Conservation (phyloP, 2,888 invertebrate genomes). For the Lacanobia wlatinum region DNA sequence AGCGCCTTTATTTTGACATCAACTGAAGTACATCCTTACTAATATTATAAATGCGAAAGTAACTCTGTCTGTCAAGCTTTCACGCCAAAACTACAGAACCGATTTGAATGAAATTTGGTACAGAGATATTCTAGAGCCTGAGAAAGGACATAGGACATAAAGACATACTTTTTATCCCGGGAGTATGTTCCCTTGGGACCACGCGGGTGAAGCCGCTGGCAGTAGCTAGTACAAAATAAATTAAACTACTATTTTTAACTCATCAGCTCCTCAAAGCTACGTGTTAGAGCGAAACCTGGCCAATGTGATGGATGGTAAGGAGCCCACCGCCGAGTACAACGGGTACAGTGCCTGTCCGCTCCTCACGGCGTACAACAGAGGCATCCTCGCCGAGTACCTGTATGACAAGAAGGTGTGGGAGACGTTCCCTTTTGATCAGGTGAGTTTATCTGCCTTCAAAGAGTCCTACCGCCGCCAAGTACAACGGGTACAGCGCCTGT, state of each 20-base stretch:
- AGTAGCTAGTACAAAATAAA: too few species aligned
- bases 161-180: too few species aligned
- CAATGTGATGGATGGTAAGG: conserved; percentile 91
- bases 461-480: conserved; percentile 81
- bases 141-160: too few species aligned
- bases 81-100: too few species aligned
- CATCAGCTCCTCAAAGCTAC: conserved; percentile 94
- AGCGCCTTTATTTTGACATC: too few species aligned
- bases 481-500: conserved; percentile 98
- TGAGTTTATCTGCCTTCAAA: conserved; percentile 74
- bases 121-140: too few species aligned
- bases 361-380: conserved; percentile 94
- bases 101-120: too few species aligned
- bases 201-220: too few species aligned
- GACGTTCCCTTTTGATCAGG: conserved; percentile 97
- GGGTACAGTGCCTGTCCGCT: conserved; percentile 99
- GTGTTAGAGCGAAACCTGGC: conserved; percentile 94
- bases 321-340: conserved; percentile 91
- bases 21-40: too few species aligned
- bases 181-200: too few species aligned
- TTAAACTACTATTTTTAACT: conserved; percentile 1
- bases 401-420: conserved; percentile 95
- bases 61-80: too few species aligned
- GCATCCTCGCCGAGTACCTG: conserved; percentile 98
- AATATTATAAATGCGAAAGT: too few species aligned